Evolutionary conservation across 2,888 invertebrate genomes (phyloP).

Genomic region (Isoperla grammatica): DNA sequence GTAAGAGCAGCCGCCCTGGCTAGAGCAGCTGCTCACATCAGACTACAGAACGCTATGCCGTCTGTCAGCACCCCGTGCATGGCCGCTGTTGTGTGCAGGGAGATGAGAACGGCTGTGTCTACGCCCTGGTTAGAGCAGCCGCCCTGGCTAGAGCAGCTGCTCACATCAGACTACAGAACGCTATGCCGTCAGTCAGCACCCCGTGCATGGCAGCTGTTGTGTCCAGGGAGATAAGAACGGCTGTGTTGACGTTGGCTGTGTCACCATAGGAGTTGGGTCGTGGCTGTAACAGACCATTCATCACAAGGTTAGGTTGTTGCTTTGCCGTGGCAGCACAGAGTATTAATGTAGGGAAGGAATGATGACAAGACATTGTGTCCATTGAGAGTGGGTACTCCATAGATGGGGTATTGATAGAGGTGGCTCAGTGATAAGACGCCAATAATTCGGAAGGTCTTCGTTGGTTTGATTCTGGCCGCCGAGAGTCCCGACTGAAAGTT

Average conservation of each 20-base stretch:
- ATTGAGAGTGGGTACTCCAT: too few species aligned
- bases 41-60: conserved; percentile 37
- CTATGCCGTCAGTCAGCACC: conserved; percentile 38
- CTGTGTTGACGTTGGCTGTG: conserved; percentile 21
- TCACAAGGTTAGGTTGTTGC: neutral
- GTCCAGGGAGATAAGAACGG: conserved; percentile 36
- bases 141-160: too few species aligned
- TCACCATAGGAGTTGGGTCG: neutral
- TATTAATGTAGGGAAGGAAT: too few species aligned
- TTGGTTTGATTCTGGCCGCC: too few species aligned
- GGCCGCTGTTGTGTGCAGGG: conserved; percentile 37
- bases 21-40: conserved; percentile 33
- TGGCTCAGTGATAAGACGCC: too few species aligned
- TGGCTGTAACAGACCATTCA: too few species aligned
- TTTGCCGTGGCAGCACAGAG: neutral
- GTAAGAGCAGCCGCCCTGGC: too few species aligned
- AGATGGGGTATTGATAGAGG: too few species aligned
- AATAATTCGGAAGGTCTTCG: too few species aligned
- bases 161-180: conserved; percentile 36
- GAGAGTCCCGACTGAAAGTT: too few species aligned
- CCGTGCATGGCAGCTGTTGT: conserved; percentile 38
- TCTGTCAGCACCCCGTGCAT: conserved; percentile 38
- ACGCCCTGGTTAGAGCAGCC: too few species aligned
- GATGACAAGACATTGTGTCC: too few species aligned
- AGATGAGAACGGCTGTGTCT: conserved; percentile 33